Conservation (phyloP, 1,140 invertebrate species). For the Zelostemma sp. region DNA sequence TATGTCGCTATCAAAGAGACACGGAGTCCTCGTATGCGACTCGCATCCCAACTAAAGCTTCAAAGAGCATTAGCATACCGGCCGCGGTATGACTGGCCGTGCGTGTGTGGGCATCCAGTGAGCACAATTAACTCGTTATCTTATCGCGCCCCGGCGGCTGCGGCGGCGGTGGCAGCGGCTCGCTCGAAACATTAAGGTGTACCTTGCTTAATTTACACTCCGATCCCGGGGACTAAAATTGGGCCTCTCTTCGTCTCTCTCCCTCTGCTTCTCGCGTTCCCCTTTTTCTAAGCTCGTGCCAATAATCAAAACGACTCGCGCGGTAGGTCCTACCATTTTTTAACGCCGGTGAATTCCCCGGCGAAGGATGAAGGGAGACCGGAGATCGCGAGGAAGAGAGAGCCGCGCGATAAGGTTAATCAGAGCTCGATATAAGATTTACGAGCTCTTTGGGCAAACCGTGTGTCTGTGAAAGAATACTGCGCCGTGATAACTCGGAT, state of each 20-base stretch:
- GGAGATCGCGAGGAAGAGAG: slow-evolving; percentile 13
- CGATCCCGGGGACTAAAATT: slow-evolving; percentile 50
- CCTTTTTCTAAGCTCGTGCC: slow-evolving; percentile 11
- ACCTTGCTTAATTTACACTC: slow-evolving; percentile 69
- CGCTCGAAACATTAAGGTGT: slow-evolving; percentile 69
- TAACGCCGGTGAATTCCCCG: too few relatives aligned
- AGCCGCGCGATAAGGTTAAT: slow-evolving; percentile 54
- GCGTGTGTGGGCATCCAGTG: slow-evolving; percentile 68
- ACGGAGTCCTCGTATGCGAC: slow-evolving; percentile 61
- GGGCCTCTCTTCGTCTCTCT: slow-evolving; percentile 3
- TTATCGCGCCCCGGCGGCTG: slow-evolving; percentile 61
- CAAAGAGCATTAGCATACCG: slow-evolving; percentile 69
- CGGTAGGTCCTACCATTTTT: slow-evolving; percentile 44
- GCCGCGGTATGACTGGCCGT: slow-evolving; percentile 58
- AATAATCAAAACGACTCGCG: slow-evolving; percentile 23
- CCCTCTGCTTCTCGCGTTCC: not conserved
- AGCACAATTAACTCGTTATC: slow-evolving; percentile 72
- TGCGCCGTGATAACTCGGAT: slow-evolving; percentile 24
- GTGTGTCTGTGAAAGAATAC: slow-evolving; percentile 12
- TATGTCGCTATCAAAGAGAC: slow-evolving; percentile 68
- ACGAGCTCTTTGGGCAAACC: slow-evolving; percentile 28
- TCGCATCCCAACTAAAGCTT: slow-evolving; percentile 63
- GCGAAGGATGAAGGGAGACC: slow-evolving; percentile 13
- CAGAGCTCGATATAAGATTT: slow-evolving; percentile 53
- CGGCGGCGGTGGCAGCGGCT: slow-evolving; percentile 53